These are phyloP conservation scores for Phymorhynchus buccinoides DNA, from an alignment of 1,140 invertebrate species.

Conservation along the genomic window DNA sequence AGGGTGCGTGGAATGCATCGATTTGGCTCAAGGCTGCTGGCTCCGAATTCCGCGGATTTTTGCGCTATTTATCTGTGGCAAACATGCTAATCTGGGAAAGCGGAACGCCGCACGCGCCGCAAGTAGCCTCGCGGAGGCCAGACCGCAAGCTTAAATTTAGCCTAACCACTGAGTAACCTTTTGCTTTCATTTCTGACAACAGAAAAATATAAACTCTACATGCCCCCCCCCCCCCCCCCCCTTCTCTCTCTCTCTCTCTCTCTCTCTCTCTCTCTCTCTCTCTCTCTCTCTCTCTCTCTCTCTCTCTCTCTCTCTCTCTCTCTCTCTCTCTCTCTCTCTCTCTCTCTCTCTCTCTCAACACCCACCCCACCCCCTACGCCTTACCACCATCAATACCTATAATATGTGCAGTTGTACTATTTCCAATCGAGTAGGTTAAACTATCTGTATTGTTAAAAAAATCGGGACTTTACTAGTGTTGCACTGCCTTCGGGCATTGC, in stretches of 20 bases:
- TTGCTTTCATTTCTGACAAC: neutral
- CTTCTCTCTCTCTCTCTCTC: neutral
- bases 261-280: neutral
- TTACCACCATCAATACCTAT: too few species aligned
- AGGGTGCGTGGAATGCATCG: conserved; percentile 1
- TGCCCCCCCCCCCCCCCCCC: neutral
- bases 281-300: neutral
- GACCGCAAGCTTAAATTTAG: too few species aligned
- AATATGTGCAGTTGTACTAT: too few species aligned
- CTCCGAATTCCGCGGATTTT: conserved; percentile 2
- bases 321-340: neutral
- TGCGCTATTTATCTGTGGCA: conserved; percentile 18
- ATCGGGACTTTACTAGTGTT: too few species aligned
- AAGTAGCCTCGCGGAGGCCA: neutral
- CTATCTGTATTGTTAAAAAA: too few species aligned
- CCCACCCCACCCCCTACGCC: neutral
- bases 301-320: neutral
- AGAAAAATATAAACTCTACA: neutral
- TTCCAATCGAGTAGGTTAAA: too few species aligned
- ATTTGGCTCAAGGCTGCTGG: conserved; percentile 11
- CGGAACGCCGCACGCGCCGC: neutral
- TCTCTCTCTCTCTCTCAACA: neutral
- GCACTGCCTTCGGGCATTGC: too few species aligned
- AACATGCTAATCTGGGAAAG: neutral
- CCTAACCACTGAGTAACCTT: neutral